Evolutionary conservation across 2,888 invertebrate species (phyloP).

Genomic region (Capitulum mitella): DNA sequence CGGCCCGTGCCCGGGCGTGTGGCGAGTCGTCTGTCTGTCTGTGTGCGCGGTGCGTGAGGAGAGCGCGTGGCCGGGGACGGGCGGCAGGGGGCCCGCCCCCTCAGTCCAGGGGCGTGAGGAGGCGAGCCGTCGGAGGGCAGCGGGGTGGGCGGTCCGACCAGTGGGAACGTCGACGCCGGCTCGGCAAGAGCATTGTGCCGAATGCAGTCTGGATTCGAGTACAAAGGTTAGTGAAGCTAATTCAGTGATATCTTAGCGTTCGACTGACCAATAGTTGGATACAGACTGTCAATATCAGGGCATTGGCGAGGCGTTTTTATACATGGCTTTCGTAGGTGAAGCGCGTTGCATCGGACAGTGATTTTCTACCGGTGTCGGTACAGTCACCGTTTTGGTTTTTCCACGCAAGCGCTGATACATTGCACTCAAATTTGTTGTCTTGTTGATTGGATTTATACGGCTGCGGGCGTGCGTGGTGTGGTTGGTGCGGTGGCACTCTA

Average conservation of each 20-base stretch:
- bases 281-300: not conserved
- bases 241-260: constrained; percentile 7
- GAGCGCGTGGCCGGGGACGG: too few species aligned
- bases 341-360: not conserved
- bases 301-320: not conserved
- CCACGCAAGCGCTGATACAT: not conserved
- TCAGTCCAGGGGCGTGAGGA: too few species aligned
- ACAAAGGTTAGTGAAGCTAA: constrained; percentile 9
- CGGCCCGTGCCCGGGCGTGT: not conserved
- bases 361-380: constrained; percentile 6
- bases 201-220: not conserved
- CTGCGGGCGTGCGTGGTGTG: not conserved
- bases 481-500: not conserved
- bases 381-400: constrained; percentile 8
- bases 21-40: not conserved
- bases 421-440: not conserved
- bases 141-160: too few species aligned
- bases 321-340: not conserved
- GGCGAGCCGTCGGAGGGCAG: too few species aligned
- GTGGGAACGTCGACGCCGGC: too few species aligned
- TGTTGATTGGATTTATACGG: not conserved
- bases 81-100: too few species aligned
- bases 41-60: too few species aligned
- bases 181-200: not conserved
- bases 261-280: not conserved